Conservation (phyloP, 2,888 invertebrate genomes). For the Drosophila incognita region DNA sequence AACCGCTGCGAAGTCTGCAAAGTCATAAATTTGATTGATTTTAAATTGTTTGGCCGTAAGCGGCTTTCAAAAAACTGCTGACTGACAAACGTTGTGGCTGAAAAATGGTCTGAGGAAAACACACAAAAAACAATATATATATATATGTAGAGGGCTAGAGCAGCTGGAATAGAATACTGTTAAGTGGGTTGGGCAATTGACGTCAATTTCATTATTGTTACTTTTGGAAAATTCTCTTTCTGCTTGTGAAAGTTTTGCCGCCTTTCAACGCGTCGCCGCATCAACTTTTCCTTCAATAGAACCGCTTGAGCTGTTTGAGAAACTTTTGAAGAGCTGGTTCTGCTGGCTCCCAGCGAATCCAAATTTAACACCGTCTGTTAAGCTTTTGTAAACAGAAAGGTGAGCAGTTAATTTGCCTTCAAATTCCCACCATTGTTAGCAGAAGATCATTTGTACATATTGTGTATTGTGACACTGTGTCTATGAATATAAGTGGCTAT, state of each 20-base stretch:
- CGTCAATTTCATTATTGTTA: constrained; percentile 61
- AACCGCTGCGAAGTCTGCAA: constrained; percentile 68
- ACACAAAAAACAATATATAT: neutral
- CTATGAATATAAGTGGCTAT: constrained; percentile 13
- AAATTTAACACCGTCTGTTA: constrained; percentile 23
- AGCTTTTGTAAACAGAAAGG: constrained; percentile 66
- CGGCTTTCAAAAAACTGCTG: constrained; percentile 65
- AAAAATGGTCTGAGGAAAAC: constrained; percentile 34
- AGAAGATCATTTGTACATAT: constrained; percentile 33
- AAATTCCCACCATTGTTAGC: constrained; percentile 73
- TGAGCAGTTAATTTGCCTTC: constrained; percentile 53
- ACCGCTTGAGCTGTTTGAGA: constrained; percentile 32
- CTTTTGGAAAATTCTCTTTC: constrained; percentile 65
- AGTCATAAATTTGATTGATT: constrained; percentile 80
- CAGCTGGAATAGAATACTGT: constrained; percentile 49
- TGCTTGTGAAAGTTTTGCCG: constrained; percentile 51
- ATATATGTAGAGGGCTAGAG: neutral
- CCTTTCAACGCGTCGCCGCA: constrained; percentile 26
- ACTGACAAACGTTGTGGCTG: constrained; percentile 34
- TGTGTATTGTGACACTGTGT: constrained; percentile 30
- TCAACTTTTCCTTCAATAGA: constrained; percentile 49
- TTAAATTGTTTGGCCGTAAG: constrained; percentile 71
- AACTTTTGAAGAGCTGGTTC: constrained; percentile 38
- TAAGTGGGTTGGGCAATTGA: constrained; percentile 57
- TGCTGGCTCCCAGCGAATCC: neutral